A percentile compares a stretch with the other conserved stretches of the same genome.
Conservation (phyloP, 1,140 invertebrate genomes). For the Pseudomyrmex pallidus region DNA sequence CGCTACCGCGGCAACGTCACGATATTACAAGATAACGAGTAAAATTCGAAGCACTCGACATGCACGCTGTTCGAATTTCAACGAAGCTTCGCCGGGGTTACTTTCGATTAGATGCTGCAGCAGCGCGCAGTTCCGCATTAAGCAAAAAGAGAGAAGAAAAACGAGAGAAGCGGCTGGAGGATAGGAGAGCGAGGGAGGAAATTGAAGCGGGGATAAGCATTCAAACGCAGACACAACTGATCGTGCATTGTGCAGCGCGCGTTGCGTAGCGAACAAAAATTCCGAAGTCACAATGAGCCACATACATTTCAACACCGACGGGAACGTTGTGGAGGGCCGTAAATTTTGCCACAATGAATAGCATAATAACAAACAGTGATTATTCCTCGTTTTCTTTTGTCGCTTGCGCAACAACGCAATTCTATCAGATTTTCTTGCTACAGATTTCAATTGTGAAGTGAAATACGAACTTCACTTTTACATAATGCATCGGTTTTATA, state of each 20-base stretch:
- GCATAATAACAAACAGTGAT: not conserved
- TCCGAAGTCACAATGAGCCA: slow-evolving; percentile 17
- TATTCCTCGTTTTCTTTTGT: not conserved
- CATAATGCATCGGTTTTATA: slow-evolving; percentile 21
- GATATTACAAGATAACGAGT: slow-evolving; percentile 21
- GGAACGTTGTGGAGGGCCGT: not conserved
- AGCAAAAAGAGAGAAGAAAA: not conserved
- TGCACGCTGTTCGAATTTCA: slow-evolving; percentile 33
- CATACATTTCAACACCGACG: not conserved
- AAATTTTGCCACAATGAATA: slow-evolving; percentile 31
- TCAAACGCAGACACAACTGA: slow-evolving; percentile 32
- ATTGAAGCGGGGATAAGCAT: slow-evolving; percentile 21
- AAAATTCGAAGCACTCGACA: slow-evolving; percentile 27
- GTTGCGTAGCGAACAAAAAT: slow-evolving; percentile 26
- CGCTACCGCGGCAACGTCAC: not conserved
- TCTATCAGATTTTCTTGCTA: not conserved
- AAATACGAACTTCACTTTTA: slow-evolving; percentile 2
- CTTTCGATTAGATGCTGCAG: slow-evolving; percentile 17
- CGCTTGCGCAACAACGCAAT: slow-evolving; percentile 7
- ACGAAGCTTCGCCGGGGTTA: slow-evolving; percentile 17
- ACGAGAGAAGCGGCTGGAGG: not conserved
- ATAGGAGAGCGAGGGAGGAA: not conserved
- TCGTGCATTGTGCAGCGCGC: slow-evolving; percentile 22
- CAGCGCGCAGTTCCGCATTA: slow-evolving; percentile 19
- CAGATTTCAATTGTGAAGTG: slow-evolving; percentile 17